Evolutionary conservation across 2,113 vertebrate species (phyloP), one percentile per base, ranked within the genome.

Genomic region (Pitta sordida): DNA sequence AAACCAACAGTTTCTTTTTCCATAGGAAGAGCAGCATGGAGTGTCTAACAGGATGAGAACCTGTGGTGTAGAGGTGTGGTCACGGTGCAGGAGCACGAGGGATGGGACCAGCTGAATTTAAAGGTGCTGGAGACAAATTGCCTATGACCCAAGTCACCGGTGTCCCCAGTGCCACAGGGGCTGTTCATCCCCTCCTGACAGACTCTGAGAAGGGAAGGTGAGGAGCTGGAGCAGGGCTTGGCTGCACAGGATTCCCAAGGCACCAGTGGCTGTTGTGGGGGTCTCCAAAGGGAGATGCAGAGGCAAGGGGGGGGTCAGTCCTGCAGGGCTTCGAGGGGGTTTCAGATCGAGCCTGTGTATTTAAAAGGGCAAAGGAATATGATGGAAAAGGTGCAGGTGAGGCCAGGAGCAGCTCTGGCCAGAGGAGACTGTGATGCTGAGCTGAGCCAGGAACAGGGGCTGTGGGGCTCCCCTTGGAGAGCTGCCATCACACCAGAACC

Each of bases 261-360:
- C 12, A 2, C 23, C 8, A 0, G 34, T 12, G 26, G 26, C 67
- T 44, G 26, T 43, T 18, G 51, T 12, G 1, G 1, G 1, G 46
- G 46, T 13, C 53, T 48, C 23, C 41, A 17, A 30, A 4, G 34
- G 55, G 17, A n/a, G 53, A 26, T 1, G 10, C 4, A 8, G 60
- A 74, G 11, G 26, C 9, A 30, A 13, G 8, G 49, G 4, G 4
- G 22, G 4, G 4, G 22, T 15, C 56, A 24, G 27, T 18, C 32
- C 43, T 46, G 32, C 51, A 59, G 15, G n/a, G 44, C 32, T 65
- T 34, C 53, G 52, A 23, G n/a, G 24, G 55, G 39, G n/a, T 46
- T 46, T n/a, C 24, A 24, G 6, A 4, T 26, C n/a, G 29, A n/a
- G 43, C 30, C 43, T 14, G n/a, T 22, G n/a, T 7, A 13, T 43